phyloP scores from a whole-genome alignment of 2,888 invertebrate species.

The Heteropelma amictum region DNA sequence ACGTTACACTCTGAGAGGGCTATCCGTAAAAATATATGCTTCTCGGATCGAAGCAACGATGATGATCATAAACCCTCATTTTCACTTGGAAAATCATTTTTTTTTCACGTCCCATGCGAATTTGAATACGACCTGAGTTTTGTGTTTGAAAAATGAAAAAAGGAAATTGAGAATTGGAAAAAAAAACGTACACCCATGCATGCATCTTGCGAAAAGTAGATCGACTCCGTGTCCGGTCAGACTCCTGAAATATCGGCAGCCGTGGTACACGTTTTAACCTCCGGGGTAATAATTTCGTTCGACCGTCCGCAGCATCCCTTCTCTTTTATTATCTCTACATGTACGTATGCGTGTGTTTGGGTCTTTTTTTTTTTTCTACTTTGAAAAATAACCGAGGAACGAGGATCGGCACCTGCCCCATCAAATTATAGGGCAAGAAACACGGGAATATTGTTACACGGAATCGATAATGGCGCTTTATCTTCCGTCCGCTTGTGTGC shows the following conservation, averaged over 20 bases:
- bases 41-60: too few species aligned
- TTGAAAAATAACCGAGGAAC: background rate
- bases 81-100: too few species aligned
- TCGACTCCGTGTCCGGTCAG: slow-evolving; percentile 9
- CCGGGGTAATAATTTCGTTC: slow-evolving; percentile 28
- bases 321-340: background rate
- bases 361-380: too few species aligned
- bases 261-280: background rate
- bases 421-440: slow-evolving; percentile 39
- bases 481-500: background rate
- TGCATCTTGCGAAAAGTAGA: slow-evolving; percentile 17
- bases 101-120: too few species aligned
- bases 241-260: slow-evolving; percentile 2
- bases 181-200: slow-evolving; percentile 20
- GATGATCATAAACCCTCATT: too few species aligned
- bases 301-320: background rate
- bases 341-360: background rate
- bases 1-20: background rate
- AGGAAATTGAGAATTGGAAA: background rate
- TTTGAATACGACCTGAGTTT: too few species aligned
- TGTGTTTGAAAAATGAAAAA: background rate
- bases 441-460: slow-evolving; percentile 21
- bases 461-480: slow-evolving; percentile 15
- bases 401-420: slow-evolving; percentile 42
- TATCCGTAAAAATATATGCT: background rate